phyloP scores from a whole-genome alignment of 2,797 vertebrate species.

The Macropodus opercularis region DNA sequence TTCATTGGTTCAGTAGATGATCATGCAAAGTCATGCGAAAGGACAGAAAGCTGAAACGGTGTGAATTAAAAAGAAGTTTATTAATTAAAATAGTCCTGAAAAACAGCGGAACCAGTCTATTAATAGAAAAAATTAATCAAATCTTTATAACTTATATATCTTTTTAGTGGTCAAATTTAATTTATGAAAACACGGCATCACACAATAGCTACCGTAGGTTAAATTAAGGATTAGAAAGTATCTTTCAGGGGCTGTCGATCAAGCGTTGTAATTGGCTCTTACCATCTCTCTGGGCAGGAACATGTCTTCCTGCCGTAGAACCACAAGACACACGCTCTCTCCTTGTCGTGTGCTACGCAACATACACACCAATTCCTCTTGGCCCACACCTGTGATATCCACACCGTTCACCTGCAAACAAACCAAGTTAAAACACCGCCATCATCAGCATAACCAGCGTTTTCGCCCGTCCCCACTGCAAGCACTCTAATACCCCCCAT shows the following conservation, averaged over 20 bases:
- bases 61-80: constrained; percentile 55
- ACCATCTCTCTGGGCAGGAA: constrained; percentile 96
- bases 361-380: constrained; percentile 94
- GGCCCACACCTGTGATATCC: constrained; percentile 89
- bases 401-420: constrained; percentile 89
- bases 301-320: constrained; percentile 90
- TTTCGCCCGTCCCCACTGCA: background rate
- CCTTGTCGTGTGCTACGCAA: constrained; percentile 95
- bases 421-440: constrained; percentile 5
- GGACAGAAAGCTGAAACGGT: constrained; percentile 22
- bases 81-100: constrained; percentile 53
- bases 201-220: background rate
- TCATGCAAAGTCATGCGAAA: constrained; percentile 41
- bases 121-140: constrained; percentile 5
- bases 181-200: constrained; percentile 1
- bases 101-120: constrained; percentile 35
- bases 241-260: background rate
- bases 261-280: constrained; percentile 66
- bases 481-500: background rate
- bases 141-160: constrained; percentile 12
- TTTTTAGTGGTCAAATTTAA: constrained; percentile 11
- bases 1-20: background rate
- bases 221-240: background rate
- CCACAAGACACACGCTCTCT: constrained; percentile 87
- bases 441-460: background rate